Base-by-base conservation (phyloP, 2,888 invertebrate species). In the Hedya salicella region DNA sequence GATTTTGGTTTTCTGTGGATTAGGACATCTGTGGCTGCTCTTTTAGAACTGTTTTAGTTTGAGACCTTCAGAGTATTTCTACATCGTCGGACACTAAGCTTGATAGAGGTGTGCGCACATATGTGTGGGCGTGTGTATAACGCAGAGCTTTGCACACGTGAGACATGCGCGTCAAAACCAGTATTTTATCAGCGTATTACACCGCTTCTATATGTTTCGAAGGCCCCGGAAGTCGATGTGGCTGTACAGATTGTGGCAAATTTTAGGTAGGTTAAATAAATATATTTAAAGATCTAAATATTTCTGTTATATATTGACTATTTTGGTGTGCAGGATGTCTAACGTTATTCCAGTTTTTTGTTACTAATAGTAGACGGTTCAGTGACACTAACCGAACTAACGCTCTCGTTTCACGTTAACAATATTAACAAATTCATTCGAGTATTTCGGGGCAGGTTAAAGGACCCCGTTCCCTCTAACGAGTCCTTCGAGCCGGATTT, bases 1-100 rank as follows among this genome's bases (percentile, higher is more conserved):
- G 79, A 79, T 82, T 76, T 81, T 79, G 86, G 80, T 86, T 78
- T 75, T 76, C 81, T 79, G 79, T 77, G 74, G 73, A 75, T 70
- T 82, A 83, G 78, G 82, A 77, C 72, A 75, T 73, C 76, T 86
- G 77, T 87, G 86, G 82, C 82, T 87, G 85, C 82, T 78, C 80
- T 82, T 79, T 87, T 85, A 82, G 81, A 77, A 69, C 70, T 75
- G 77, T 76, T 80, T 78, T 75, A 71, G 74, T 78, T 80, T 70
- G 66, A 56, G 48, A 61, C 42, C 48, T 61, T 54, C 48, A 21
- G 46, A 32, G 0, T 36, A 44, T 32, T 75, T 76, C 67, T 69
- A 65, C 67, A 71, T 69, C 71, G 68, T 62, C 73, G 73, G 73
- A 74, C 70, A 68, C 68, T 57, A 49, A 52, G 69, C 67, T 62